Evolutionary conservation across 2,113 vertebrate species (phyloP), one percentile per base, ranked within the genome.

Genomic region (Mionectes macconnelli): DNA sequence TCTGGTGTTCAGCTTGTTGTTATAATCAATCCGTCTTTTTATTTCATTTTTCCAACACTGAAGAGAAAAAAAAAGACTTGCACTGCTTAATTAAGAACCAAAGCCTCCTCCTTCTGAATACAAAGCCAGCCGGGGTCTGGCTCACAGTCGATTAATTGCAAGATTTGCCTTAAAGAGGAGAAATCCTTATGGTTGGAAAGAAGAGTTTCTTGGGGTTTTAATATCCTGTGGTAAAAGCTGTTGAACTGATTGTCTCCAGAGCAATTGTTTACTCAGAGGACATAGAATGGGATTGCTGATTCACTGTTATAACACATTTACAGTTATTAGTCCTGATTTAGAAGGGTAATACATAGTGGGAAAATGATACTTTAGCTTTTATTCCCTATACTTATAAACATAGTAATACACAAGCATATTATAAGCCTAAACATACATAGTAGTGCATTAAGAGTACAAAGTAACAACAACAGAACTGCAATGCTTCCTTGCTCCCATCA

Each of bases 1-100:
- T 96, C 90, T 97, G 95, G 83, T 93, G 73, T 73, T 96, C 92
- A 89, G 86, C 57, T 92, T 92, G 83, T 92, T 86, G 39, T 74
- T 90, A 62, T 75, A 93, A 92, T 93, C 87, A 86, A 74, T 84
- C 90, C 78, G 68, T 40, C 56, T 76, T 89, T 82, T 91, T 64
- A 62, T 95, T 96, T 94, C 91, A 86, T 89, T 94, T 96, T 95
- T 96, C 88, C 74, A 92, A 60, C 27, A 18, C 42, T 72, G 40
- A 0, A 2, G 40, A 72, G 87, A 89, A 82, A 87, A 84, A 75
- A 93, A 85, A 83, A 17, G 2, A 44, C 69, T 86, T 3, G 2
- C 49, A 81, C 22, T 3, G 3, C 49, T 93, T 87, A 89, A 94
- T 88, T 96, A 82, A 83, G 76, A 81, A 78, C n/a, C 10, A 79